phyloP scores from a whole-genome alignment of 2,888 invertebrate species.

The Kuschelorhynchus macadamiae region DNA sequence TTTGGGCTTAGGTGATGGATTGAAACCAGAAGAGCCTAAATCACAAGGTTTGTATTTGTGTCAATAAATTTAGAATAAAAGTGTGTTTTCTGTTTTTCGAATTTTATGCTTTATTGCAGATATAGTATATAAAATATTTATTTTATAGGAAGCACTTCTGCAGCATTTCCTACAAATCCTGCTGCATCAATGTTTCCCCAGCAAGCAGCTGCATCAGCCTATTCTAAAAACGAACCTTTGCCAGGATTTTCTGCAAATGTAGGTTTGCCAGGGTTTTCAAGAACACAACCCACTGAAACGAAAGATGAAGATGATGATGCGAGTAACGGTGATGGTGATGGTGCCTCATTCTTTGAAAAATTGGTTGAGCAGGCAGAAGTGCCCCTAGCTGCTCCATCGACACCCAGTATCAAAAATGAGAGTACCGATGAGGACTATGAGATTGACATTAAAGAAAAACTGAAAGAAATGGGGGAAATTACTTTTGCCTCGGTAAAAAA shows the following conservation, averaged over 20 bases:
- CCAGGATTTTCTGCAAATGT: background rate
- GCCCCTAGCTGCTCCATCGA: conserved; percentile 42
- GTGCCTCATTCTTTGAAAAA: conserved; percentile 64
- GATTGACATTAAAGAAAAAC: conserved; percentile 75
- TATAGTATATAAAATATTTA: too few species aligned
- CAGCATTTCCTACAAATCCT: too few species aligned
- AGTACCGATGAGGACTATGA: conserved; percentile 67
- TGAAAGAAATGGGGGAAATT: conserved; percentile 75
- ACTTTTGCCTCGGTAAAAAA: conserved; percentile 69
- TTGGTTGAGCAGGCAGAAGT: conserved; percentile 61
- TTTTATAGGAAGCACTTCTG: too few species aligned
- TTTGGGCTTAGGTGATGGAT: conserved; percentile 26
- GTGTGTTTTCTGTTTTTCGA: too few species aligned
- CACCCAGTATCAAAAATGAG: conserved; percentile 53
- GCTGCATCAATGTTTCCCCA: too few species aligned
- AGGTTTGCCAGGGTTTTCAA: conserved; percentile 50
- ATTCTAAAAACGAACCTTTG: conserved; percentile 35
- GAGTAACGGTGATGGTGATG: conserved; percentile 60
- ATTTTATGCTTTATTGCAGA: too few species aligned
- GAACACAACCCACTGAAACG: conserved; percentile 22
- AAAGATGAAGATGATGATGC: conserved; percentile 62
- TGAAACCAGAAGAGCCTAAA: conserved; percentile 16
- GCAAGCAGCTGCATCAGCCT: too few species aligned
- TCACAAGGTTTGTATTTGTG: conserved; percentile 28
- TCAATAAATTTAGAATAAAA: too few species aligned